Conservation (phyloP, 2,797 vertebrate species). For the Malacoctenus gilli region DNA sequence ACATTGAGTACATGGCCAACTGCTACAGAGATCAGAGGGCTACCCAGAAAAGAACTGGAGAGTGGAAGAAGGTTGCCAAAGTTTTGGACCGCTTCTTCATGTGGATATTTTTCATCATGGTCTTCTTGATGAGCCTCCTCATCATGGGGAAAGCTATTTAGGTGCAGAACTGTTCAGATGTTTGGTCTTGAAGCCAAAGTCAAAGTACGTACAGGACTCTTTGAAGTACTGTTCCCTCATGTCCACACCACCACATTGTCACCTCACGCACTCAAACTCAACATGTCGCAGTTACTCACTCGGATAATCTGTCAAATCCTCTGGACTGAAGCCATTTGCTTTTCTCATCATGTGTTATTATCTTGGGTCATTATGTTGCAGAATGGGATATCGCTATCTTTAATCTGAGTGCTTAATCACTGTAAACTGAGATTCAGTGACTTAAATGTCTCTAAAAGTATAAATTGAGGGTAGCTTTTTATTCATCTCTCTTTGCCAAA, state of each 20-base stretch:
- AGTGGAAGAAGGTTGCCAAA: constrained; percentile 93
- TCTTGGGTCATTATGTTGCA: constrained; percentile 26
- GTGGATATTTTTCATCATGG: constrained; percentile 94
- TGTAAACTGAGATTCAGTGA: too few relatives aligned
- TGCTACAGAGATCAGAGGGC: constrained; percentile 87
- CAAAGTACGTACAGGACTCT: too few relatives aligned
- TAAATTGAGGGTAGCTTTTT: too few relatives aligned
- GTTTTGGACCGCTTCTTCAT: constrained; percentile 94
- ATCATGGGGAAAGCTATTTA: constrained; percentile 87
- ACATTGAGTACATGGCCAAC: constrained; percentile 86
- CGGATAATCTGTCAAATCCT: constrained; percentile 49
- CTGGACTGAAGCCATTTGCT: constrained; percentile 16
- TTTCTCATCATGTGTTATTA: constrained; percentile 24
- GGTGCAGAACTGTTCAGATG: constrained; percentile 21
- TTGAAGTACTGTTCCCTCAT: too few relatives aligned
- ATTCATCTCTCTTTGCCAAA: too few relatives aligned
- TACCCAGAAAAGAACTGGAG: constrained; percentile 82
- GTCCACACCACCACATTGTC: too few relatives aligned
- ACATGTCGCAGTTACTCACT: constrained; percentile 3
- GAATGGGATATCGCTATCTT: constrained; percentile 15
- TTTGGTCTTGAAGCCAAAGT: too few relatives aligned
- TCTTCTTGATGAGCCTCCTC: constrained; percentile 89
- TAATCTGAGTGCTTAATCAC: constrained; percentile 11
- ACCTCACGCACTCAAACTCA: too few relatives aligned
- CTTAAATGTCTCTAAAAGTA: too few relatives aligned